Conservation (phyloP, 2,888 invertebrate genomes). For the Ernsta delagoae region DNA sequence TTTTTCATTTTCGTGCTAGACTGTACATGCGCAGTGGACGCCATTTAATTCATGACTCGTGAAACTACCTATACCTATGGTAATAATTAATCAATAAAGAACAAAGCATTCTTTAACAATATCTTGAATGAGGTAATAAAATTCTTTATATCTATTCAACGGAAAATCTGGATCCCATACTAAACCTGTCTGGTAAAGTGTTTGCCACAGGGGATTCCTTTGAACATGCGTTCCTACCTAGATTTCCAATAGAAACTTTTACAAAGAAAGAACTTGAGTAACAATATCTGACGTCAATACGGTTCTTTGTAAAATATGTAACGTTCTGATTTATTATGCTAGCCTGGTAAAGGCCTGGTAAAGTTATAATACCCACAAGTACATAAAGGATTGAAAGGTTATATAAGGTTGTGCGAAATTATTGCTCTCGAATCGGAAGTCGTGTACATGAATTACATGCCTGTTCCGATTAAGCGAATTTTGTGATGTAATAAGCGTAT, state of each 20-base stretch:
- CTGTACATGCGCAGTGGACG: too few relatives aligned
- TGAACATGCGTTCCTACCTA: not conserved
- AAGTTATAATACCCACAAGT: not conserved
- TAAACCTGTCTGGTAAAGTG: not conserved
- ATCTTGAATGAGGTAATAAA: too few relatives aligned
- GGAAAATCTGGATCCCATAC: too few relatives aligned
- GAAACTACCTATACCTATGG: too few relatives aligned
- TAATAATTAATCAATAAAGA: too few relatives aligned
- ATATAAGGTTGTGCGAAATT: not conserved
- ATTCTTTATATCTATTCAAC: too few relatives aligned
- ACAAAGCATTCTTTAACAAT: too few relatives aligned
- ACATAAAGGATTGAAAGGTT: not conserved
- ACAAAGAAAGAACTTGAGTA: not conserved
- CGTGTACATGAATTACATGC: not conserved
- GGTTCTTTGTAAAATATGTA: constrained; percentile 6
- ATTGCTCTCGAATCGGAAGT: constrained; percentile 2
- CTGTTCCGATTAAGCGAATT: not conserved
- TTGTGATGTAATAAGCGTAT: not conserved
- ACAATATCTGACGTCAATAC: constrained; percentile 12
- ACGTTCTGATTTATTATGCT: constrained; percentile 21
- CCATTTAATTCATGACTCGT: too few relatives aligned
- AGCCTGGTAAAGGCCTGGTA: not conserved
- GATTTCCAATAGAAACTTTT: constrained; percentile 2
- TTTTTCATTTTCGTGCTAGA: too few relatives aligned
- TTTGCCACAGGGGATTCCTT: not conserved